Base-by-base conservation (phyloP, 2,113 vertebrate species). In the Amazona guildingii region DNA sequence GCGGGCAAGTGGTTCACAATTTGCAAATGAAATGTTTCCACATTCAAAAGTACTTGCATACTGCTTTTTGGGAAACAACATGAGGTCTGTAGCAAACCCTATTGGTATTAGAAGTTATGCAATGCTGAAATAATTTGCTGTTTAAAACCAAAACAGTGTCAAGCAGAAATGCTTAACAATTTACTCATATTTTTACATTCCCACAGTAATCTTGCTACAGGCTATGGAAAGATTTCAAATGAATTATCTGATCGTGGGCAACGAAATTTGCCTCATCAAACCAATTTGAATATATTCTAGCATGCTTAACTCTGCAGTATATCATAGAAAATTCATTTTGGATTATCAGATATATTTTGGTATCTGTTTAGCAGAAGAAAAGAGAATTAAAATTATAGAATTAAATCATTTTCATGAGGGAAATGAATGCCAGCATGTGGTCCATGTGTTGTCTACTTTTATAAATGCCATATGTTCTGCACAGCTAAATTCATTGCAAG, bases 1-100 rank as follows among this genome's bases (percentile, higher is more conserved):
- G 98, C 98, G 98, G 99, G 99, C 99, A 99, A 99, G 99, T 98
- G 99, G 99, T 99, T 99, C 99, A 99, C 98, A 99, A 98, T 99
- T 98, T 98, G 93, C 83, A 98, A 94, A 97, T 92, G 97, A 98
- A 98, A 98, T 70, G 72, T 96, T 98, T 96, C 96, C 96, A 96
- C 92, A 94, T 97, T 98, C 87, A 86, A 95, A 97, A 97, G 95
- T 96, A 95, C 96, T 96, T 91, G 93, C 78, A 90, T 95, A 92
- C 94, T 98, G 92, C 70, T 96, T 96, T 98, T 97, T 97, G 96
- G 95, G 95, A 95, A 97, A 82, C 89, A 79, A 85, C 86, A 80
- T 88, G 95, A 97, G 93, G 97, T 98, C 98, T 98, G 98, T 98
- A 98, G 98, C 98, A 98, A 98, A 98, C 91, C 94, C 95, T 91